Base-by-base conservation (phyloP, 2,888 invertebrate genomes). In the Drosophila cognata region DNA sequence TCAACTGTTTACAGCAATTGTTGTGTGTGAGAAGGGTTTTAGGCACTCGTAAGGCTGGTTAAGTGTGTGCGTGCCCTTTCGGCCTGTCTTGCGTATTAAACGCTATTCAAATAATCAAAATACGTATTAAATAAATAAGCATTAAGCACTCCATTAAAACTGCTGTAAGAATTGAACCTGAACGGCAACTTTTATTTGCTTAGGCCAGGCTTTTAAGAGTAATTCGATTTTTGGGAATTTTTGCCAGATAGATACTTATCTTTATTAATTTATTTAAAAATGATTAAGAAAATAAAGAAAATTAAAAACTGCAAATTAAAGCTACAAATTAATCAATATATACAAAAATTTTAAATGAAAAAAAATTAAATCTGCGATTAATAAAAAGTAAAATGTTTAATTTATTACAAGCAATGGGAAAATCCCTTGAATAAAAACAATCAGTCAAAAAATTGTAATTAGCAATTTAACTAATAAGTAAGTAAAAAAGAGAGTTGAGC, bases 1-100 rank as follows among this genome's bases (percentile, higher is more conserved):
- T 46, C 75, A 61, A 81, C 52, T 71, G 79, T 65, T 70, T 68
- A 70, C 76, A 56, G 68, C 66, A 64, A 80, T 75, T 75, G 86
- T 82, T 75, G 56, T 7, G 7, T 11, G 55, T 16, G 58, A 25
- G 25, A 1, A 25, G 25, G 16, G 48, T 38, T 21, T 48, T 33
- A 21, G 50, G 48, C 25, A 35, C 48, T 38, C 50, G 18, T 43
- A 56, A 33, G 60, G 46, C 16, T 53, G 28, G 33, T 11, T 29
- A 41, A n/a, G 38, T 55, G 36, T 46, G 35, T 43, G 61, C 60
- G 38, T 41, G 21, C 28, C 46, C 18, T 7, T 55, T 38, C 11
- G 8, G 11, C n/a, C 11, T 28, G n/a, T 3, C 13, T 21, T 38
- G 31, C 33, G 57, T 31, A 43, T 43, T 21, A 21, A 31, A 43